Percentiles rank a stretch among this genome's conserved stretches.
phyloP scores from a whole-genome alignment of 2,113 vertebrate species.

The Paradisaea rubra region DNA sequence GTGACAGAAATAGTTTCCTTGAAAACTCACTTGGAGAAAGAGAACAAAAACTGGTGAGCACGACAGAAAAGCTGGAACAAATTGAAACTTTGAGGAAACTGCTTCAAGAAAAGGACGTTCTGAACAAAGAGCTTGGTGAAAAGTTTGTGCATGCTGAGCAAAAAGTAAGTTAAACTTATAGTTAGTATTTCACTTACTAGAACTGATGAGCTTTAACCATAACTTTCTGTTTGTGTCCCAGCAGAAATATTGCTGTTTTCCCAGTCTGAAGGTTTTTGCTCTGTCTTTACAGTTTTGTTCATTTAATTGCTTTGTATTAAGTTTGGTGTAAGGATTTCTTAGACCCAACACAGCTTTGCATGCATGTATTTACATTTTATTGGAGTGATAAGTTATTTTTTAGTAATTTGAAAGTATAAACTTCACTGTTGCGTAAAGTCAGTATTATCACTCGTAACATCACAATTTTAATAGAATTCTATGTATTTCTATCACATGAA shows the following conservation, averaged over 20 bases:
- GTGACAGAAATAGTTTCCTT: slow-evolving; percentile 79
- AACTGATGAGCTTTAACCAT: background rate
- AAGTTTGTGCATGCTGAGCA: slow-evolving; percentile 76
- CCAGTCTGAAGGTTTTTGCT: background rate
- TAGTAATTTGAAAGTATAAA: background rate
- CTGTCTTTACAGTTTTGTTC: background rate
- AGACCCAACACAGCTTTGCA: background rate
- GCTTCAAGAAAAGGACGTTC: slow-evolving; percentile 73
- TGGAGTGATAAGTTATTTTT: background rate
- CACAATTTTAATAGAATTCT: background rate
- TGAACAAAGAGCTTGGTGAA: slow-evolving; percentile 74
- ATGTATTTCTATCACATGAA: background rate
- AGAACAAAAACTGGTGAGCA: slow-evolving; percentile 75
- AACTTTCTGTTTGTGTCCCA: background rate
- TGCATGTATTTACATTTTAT: background rate
- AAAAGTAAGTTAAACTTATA: slow-evolving; percentile 56
- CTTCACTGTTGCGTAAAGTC: background rate
- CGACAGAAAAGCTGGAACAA: slow-evolving; percentile 73
- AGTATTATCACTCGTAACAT: background rate
- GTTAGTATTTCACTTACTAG: background rate
- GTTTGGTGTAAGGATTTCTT: background rate
- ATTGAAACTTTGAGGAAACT: slow-evolving; percentile 69
- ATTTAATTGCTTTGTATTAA: background rate
- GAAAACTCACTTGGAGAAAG: slow-evolving; percentile 85
- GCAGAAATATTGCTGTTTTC: background rate